Base-by-base conservation (phyloP, 37 sponge, comb jelly and placozoan species). In the Spongilla lacustris region DNA sequence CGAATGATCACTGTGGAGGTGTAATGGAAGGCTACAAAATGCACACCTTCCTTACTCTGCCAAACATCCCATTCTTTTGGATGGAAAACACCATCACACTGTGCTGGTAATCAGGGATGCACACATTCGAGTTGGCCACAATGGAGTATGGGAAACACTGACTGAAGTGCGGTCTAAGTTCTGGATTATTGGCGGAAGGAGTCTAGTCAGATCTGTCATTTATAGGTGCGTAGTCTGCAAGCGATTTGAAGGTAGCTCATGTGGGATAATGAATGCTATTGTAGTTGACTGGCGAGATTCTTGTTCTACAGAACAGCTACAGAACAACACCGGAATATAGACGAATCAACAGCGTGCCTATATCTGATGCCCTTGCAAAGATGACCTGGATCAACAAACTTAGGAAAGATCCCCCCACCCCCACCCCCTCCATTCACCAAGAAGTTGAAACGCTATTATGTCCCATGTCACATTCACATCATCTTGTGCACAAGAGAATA, bases 141-240 rank as follows among this genome's bases (percentile, higher is more conserved):
- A 81, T 37, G 88, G 83, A 75, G 83, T 81, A 0, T 22, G 28
- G 49, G 88, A 81, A 17, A 81, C 77, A 3, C 83, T 81, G 27
- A 37, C 75, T 14, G 81, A 80, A 28, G 76, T 81, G 2, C 50
- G 86, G 10, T n/a, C 30, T 4, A 86, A 78, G 58, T 86, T 71
- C 34, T 86, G 86, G 80, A 79, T 86, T 28, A 71, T 86, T 28
- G 34, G 86, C 2, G 86, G 86, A 29, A 78, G 86, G 41, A 41
- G 80, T 31, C 29, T 86, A 4, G 86, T 86, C 23, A 68, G 66
- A 48, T 17, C 23, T n/a, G 10, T 78, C 19, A 70, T 86, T 21
- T 73, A 78, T 30, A 26, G 36, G 34, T 86, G 86, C 28, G 77
- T 76, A 23, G 77, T 76, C 24, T 85, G 85, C 50, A 29, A 69